These are phyloP conservation scores for Mythimna loreyi DNA, from an alignment of 2,888 invertebrate species.

Conservation along the genomic window DNA sequence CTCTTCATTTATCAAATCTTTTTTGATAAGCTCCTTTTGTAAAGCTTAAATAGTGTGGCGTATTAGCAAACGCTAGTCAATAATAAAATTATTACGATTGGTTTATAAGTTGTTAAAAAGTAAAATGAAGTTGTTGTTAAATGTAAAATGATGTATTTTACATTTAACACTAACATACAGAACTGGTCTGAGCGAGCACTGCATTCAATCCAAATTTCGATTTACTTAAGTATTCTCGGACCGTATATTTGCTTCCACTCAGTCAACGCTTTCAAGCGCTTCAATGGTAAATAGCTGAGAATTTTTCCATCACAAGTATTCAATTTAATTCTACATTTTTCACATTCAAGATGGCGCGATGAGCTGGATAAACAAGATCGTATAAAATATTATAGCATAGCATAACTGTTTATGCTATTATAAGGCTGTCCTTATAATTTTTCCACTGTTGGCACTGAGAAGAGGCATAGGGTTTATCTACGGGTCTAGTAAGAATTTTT, in stretches of 20 bases:
- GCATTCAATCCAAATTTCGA: constrained; percentile 26
- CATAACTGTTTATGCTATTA: too few relatives aligned
- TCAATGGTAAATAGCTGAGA: constrained; percentile 32
- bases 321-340: constrained; percentile 18
- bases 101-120: neutral
- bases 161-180: constrained; percentile 1
- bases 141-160: too few relatives aligned
- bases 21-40: too few relatives aligned
- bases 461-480: too few relatives aligned
- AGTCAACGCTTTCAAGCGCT: constrained; percentile 35
- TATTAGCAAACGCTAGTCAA: too few relatives aligned
- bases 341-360: neutral
- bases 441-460: too few relatives aligned
- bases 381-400: neutral
- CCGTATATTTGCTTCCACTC: constrained; percentile 39
- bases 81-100: neutral
- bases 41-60: too few relatives aligned
- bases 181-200: constrained; percentile 8
- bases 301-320: constrained; percentile 23
- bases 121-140: too few relatives aligned
- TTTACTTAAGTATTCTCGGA: constrained; percentile 27
- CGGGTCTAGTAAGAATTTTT: too few relatives aligned
- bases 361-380: neutral
- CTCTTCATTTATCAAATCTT: too few relatives aligned
- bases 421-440: too few relatives aligned